A percentile compares a stretch with the other conserved stretches of the same genome.
Evolutionary conservation across 2,888 invertebrate species (phyloP).

Genomic region (Margaritifera margaritifera): DNA sequence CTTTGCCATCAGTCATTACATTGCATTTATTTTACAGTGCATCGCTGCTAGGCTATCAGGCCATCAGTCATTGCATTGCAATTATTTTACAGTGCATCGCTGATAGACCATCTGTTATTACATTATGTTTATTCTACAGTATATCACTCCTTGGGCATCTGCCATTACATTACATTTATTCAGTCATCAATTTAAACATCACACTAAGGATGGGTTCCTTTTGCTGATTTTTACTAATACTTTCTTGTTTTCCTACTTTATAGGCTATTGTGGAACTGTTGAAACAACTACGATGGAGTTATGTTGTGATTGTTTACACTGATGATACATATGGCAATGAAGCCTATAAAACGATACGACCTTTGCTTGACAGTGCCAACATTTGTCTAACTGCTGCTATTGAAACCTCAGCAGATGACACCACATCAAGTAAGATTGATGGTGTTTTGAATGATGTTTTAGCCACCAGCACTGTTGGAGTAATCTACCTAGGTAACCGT

Average conservation of each 20-base stretch:
- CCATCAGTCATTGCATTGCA: too few species aligned
- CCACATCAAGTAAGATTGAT: constrained; percentile 27
- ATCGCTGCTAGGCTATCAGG: too few species aligned
- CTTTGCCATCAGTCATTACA: too few species aligned
- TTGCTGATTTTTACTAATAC: not conserved
- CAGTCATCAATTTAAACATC: too few species aligned
- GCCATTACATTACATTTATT: too few species aligned
- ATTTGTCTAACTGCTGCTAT: constrained; percentile 62
- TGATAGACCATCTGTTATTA: too few species aligned
- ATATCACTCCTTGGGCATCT: too few species aligned
- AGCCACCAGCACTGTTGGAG: constrained; percentile 47
- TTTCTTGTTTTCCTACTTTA: constrained; percentile 9
- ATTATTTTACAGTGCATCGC: too few species aligned
- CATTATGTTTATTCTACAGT: too few species aligned
- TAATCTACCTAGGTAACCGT: constrained; percentile 55
- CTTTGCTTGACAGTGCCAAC: constrained; percentile 43
- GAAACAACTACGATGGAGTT: constrained; percentile 71
- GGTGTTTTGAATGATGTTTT: constrained; percentile 39
- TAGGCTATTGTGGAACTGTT: constrained; percentile 69
- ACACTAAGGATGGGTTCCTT: too few species aligned
- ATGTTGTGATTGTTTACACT: constrained; percentile 71
- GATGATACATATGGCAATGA: constrained; percentile 56
- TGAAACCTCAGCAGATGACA: constrained; percentile 36
- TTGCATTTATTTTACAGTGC: too few species aligned
- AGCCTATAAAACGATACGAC: constrained; percentile 48